These are phyloP conservation scores for Tylochromis polylepis DNA, from an alignment of 2,113 vertebrate species.

Conservation along the genomic window DNA sequence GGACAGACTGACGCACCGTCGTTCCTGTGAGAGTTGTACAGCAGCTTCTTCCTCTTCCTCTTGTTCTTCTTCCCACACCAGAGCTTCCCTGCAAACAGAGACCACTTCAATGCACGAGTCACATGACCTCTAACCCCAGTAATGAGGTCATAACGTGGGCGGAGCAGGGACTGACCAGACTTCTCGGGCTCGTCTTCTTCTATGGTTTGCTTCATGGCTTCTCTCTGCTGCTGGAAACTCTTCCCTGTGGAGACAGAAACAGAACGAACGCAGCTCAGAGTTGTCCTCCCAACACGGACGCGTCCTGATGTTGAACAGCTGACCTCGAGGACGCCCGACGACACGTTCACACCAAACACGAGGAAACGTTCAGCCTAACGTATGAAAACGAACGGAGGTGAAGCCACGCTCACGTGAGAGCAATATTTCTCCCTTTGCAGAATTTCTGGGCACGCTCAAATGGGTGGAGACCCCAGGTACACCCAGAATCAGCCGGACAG, in stretches of 20 bases:
- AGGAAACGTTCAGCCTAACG: rapidly evolving
- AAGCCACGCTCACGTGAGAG: rapidly evolving
- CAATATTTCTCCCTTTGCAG: not conserved
- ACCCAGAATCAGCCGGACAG: not conserved
- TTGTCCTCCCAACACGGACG: not conserved
- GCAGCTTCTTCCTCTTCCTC: slow-evolving; percentile 95
- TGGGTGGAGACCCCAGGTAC: not conserved
- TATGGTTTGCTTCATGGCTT: slow-evolving; percentile 99
- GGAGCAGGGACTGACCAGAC: slow-evolving; percentile 75
- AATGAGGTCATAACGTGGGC: not conserved
- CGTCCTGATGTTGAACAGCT: rapidly evolving
- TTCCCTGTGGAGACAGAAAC: slow-evolving; percentile 76
- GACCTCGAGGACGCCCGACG: not conserved
- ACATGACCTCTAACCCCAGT: not conserved
- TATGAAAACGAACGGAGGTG: not conserved
- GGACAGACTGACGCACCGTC: slow-evolving; percentile 76
- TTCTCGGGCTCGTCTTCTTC: slow-evolving; percentile 99
- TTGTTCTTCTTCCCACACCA: slow-evolving; percentile 99
- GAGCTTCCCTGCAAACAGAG: slow-evolving; percentile 81
- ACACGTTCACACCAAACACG: not conserved
- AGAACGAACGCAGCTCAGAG: too few species aligned
- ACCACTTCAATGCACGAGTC: not conserved
- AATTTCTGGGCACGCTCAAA: not conserved
- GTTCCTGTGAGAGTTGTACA: slow-evolving; percentile 90
- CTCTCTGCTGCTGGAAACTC: slow-evolving; percentile 97